Percentiles rank a stretch among this genome's conserved stretches.
Conservation (phyloP, 2,797 vertebrate species). For the Naso thynnoides region DNA sequence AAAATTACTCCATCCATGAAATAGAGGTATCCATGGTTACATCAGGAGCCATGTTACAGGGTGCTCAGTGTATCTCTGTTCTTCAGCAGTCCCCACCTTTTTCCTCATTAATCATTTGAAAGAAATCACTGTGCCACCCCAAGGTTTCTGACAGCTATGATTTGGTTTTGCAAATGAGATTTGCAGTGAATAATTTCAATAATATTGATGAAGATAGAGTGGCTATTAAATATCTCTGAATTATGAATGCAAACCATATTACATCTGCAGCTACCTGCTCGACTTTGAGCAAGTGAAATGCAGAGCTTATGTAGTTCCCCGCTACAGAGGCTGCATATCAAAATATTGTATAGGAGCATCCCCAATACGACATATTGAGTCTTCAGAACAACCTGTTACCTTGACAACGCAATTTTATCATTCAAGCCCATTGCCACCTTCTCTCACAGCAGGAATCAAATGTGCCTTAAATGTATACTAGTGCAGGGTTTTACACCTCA, state of each 20-base stretch:
- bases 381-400: conserved; percentile 87
- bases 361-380: conserved; percentile 78
- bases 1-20: conserved; percentile 86
- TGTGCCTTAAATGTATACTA: conserved; percentile 75
- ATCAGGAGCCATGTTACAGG: conserved; percentile 84
- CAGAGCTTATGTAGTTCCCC: conserved; percentile 41
- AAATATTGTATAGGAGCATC: conserved; percentile 76
- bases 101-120: conserved; percentile 77
- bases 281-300: conserved; percentile 47
- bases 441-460: conserved; percentile 80
- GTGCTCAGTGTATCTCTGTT: conserved; percentile 78
- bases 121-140: conserved; percentile 63
- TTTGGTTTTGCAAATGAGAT: conserved; percentile 67
- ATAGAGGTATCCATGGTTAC: conserved; percentile 89
- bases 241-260: conserved; percentile 67
- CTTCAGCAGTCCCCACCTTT: conserved; percentile 76
- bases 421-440: conserved; percentile 86
- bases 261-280: conserved; percentile 58
- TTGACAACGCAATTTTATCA: conserved; percentile 89
- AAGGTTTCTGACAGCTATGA: conserved; percentile 66
- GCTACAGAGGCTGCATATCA: conserved; percentile 63
- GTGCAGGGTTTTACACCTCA: conserved; percentile 68
- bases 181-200: conserved; percentile 56
- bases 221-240: conserved; percentile 66
- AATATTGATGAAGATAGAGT: conserved; percentile 61